Evolutionary conservation across 2,113 vertebrate species (phyloP).

Genomic region (Phrynosoma platyrhinos): DNA sequence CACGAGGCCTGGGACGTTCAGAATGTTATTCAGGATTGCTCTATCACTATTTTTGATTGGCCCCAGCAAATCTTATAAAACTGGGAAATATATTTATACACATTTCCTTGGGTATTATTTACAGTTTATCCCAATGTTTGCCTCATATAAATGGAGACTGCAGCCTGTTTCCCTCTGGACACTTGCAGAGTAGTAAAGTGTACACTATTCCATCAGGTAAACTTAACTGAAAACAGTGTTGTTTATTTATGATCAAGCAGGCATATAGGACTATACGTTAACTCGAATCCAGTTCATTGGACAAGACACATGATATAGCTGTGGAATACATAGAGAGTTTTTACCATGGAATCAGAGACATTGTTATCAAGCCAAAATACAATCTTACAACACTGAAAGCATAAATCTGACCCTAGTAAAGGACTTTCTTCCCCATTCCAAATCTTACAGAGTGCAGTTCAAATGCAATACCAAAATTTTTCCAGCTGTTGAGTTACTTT

Average conservation of each 20-base stretch:
- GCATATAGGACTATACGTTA: background rate
- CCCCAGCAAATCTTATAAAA: too few species aligned
- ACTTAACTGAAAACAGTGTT: background rate
- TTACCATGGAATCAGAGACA: background rate
- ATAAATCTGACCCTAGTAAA: background rate
- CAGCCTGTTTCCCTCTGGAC: too few species aligned
- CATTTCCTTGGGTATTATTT: too few species aligned
- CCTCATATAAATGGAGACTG: too few species aligned
- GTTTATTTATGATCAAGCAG: background rate
- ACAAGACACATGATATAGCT: background rate
- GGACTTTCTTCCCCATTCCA: background rate
- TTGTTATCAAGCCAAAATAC: background rate
- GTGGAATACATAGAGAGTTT: background rate
- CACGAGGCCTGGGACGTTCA: too few species aligned
- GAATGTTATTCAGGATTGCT: too few species aligned
- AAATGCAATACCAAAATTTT: slow-evolving; percentile 35
- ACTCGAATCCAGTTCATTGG: background rate
- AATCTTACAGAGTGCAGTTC: background rate
- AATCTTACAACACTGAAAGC: background rate
- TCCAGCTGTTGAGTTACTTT: slow-evolving; percentile 6
- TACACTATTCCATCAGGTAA: too few species aligned
- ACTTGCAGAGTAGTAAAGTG: too few species aligned
- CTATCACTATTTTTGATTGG: too few species aligned
- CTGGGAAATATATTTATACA: too few species aligned
- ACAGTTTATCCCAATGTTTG: too few species aligned